These are phyloP conservation scores for Schizothorax lantsangensis DNA, from an alignment of 2,797 vertebrate genomes.

Conservation along the genomic window DNA sequence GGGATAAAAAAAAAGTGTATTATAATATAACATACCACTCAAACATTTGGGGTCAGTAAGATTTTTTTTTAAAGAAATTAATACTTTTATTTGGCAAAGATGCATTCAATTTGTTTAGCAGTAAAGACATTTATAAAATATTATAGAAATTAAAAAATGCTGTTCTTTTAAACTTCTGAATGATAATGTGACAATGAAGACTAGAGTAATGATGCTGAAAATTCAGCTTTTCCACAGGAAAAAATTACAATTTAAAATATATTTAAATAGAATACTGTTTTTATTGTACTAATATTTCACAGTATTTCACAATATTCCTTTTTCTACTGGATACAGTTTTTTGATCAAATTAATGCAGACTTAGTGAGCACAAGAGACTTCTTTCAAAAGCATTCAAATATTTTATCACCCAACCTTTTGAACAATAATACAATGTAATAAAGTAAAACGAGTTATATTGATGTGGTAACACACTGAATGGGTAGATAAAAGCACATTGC, in stretches of 20 bases:
- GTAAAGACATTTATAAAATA: background rate
- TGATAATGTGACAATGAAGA: background rate
- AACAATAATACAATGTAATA: background rate
- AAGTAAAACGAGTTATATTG: background rate
- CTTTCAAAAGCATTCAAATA: background rate
- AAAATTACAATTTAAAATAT: background rate
- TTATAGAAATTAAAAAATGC: background rate
- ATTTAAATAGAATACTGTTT: background rate
- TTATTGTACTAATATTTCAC: background rate
- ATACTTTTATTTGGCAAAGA: background rate
- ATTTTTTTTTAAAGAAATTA: background rate
- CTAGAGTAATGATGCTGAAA: background rate
- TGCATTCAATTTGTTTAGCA: too few species aligned
- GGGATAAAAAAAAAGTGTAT: background rate
- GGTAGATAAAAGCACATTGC: constrained; percentile 27
- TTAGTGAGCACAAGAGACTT: background rate
- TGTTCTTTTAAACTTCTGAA: background rate
- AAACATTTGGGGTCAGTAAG: background rate
- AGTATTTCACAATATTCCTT: background rate
- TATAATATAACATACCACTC: background rate
- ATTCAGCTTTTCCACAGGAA: background rate
- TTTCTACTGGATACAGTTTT: background rate
- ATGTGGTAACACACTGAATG: background rate
- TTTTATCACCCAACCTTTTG: background rate
- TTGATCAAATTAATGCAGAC: background rate